Evolutionary conservation across 1,140 invertebrate genomes (phyloP), one percentile per base, ranked within the genome.

Genomic region (Bombus confusus): DNA sequence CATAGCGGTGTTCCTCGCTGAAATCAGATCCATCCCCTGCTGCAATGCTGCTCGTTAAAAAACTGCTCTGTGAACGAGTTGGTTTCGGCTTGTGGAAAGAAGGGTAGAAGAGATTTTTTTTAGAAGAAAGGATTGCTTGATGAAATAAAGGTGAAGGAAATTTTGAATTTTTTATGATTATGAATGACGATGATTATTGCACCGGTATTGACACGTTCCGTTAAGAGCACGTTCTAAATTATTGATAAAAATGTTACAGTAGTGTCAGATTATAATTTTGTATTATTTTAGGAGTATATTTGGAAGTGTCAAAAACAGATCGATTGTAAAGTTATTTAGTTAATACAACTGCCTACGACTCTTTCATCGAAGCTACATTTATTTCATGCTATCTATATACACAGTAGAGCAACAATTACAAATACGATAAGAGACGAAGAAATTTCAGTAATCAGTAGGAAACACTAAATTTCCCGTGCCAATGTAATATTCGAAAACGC

Each of bases 21-120:
- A 31, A 69, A 59, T 79, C 52, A 80, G 39, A 81, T 34, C 37
- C 81, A 76, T 47, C 39, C 47, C 10, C 52, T 18, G 62, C 0
- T 31, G n/a, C 47, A 22, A 72, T 13, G 18, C 9, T 37, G 52
- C 4, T 18, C 4, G n/a, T 15, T 28, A n/a, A 73, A 62, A 41
- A 73, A 73, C 59, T 74, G 69, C 69, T 43, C 9, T 59, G 28
- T 73, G 68, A 62, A 31, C 68, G 31, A 4, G 15, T 28, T 41
- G 39, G 1, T 66, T 39, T 10, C 22, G 25, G 8, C 13, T 73
- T 8, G 3, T 22, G 6, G 8, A 43, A 18, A 59, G 25, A 28
- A 10, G 22, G 25, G 9, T 28, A 12, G 5, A 73, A 43, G 15
- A 52, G 18, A 5, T 74, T 31, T 25, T 41, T n/a, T 25, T 52